phyloP scores from a whole-genome alignment of 1,140 invertebrate genomes.

The Mycetomoellerius zeteki region DNA sequence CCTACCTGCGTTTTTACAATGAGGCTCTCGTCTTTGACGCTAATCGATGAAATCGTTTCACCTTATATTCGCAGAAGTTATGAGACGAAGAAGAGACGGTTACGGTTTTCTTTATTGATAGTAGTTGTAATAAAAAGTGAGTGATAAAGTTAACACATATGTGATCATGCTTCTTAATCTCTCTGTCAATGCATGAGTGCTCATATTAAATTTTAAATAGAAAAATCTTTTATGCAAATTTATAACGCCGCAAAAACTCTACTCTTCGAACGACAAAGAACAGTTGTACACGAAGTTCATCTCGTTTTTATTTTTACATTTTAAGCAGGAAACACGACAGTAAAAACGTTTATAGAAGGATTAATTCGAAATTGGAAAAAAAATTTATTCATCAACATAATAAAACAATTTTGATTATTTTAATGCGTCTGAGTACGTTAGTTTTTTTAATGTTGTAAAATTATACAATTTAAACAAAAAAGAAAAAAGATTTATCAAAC shows the following conservation, averaged over 20 bases:
- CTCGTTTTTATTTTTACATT: no score
- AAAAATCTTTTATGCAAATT: no score
- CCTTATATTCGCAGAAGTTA: not conserved
- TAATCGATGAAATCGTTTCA: not conserved
- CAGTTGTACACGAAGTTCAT: no score
- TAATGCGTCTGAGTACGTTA: not conserved
- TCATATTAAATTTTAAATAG: no score
- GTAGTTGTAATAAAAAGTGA: not conserved
- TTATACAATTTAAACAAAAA: not conserved
- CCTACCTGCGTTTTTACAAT: not conserved
- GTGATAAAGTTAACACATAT: not conserved
- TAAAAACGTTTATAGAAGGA: no score
- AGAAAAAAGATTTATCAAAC: not conserved
- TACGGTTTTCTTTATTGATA: not conserved
- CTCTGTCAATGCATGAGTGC: no score
- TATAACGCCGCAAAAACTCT: no score
- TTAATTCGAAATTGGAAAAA: not conserved
- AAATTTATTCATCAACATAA: not conserved
- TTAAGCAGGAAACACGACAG: no score
- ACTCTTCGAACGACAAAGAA: no score
- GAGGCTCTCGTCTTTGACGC: not conserved
- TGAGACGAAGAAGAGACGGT: not conserved
- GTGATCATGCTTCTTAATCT: no score
- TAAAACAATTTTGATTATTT: not conserved
- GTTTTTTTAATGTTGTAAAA: not conserved